These are phyloP conservation scores for Xerus rutilus DNA, from an alignment of 2,797 vertebrate genomes.

Conservation along the genomic window DNA sequence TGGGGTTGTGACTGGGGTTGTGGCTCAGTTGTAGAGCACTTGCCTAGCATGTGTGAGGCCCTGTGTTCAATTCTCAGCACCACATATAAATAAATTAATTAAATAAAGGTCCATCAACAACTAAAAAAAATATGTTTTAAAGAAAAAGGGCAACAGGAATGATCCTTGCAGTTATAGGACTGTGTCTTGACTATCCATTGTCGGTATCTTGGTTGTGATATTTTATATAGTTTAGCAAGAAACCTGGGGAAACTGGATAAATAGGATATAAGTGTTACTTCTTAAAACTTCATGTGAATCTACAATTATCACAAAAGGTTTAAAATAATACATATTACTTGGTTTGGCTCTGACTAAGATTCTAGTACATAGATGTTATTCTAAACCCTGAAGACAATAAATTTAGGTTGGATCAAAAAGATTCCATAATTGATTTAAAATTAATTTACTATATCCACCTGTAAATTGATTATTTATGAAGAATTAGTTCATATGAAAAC, in stretches of 20 bases:
- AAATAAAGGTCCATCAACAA: too few relatives aligned
- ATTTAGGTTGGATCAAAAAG: not conserved
- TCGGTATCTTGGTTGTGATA: not conserved
- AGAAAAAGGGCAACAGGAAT: not conserved
- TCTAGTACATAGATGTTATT: not conserved
- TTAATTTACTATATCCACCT: not conserved
- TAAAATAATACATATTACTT: not conserved
- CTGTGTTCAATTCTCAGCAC: too few relatives aligned
- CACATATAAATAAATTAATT: too few relatives aligned
- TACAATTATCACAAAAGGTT: not conserved
- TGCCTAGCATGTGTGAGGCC: too few relatives aligned
- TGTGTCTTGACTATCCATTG: not conserved
- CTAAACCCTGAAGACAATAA: not conserved
- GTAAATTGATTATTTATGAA: not conserved
- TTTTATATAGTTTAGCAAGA: not conserved
- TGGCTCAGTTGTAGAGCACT: too few relatives aligned
- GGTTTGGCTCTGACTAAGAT: not conserved
- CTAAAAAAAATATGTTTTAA: too few relatives aligned
- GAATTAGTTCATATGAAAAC: not conserved
- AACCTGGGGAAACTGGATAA: not conserved
- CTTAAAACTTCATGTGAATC: not conserved
- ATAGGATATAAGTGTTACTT: not conserved
- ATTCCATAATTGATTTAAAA: not conserved
- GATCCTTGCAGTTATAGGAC: not conserved
- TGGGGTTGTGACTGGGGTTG: too few relatives aligned